A percentile compares a stretch with the other conserved stretches of the same genome.
Evolutionary conservation across 2,113 vertebrate genomes (phyloP).

Genomic region (Trogon melanurus): DNA sequence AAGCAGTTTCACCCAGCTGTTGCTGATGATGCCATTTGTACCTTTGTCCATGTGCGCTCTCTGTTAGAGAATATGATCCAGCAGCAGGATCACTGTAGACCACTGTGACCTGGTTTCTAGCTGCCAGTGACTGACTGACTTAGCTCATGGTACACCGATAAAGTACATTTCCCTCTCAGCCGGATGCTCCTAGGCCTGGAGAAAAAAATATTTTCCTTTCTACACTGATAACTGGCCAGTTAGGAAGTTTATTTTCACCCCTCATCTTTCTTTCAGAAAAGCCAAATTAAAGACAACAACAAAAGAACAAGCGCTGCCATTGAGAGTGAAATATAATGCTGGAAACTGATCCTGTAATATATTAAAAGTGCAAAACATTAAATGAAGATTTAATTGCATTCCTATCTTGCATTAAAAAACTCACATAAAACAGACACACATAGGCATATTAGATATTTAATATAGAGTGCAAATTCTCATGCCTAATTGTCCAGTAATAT

Average conservation of each 20-base stretch:
- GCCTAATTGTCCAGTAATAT: background rate
- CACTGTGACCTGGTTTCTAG: conserved; percentile 23
- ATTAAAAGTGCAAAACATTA: background rate
- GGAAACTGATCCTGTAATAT: background rate
- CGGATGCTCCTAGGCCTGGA: background rate
- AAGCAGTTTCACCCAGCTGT: conserved; percentile 52
- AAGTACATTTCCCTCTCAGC: conserved; percentile 27
- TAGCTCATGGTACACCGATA: background rate
- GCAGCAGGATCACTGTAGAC: background rate
- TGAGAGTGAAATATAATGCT: background rate
- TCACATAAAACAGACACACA: background rate
- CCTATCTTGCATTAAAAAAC: background rate
- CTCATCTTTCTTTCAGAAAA: background rate
- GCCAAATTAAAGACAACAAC: background rate
- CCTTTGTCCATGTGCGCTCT: background rate
- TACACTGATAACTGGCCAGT: background rate
- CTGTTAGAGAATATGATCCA: background rate
- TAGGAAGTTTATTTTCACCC: background rate
- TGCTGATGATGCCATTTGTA: conserved; percentile 32
- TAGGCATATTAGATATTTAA: background rate
- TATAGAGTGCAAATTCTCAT: background rate
- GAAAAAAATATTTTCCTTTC: background rate
- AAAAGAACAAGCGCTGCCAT: background rate
- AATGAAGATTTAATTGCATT: background rate
- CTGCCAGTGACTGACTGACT: background rate